These are phyloP conservation scores for Pipistrellus kuhlii DNA, from an alignment of 2,797 vertebrate species.

Conservation along the genomic window DNA sequence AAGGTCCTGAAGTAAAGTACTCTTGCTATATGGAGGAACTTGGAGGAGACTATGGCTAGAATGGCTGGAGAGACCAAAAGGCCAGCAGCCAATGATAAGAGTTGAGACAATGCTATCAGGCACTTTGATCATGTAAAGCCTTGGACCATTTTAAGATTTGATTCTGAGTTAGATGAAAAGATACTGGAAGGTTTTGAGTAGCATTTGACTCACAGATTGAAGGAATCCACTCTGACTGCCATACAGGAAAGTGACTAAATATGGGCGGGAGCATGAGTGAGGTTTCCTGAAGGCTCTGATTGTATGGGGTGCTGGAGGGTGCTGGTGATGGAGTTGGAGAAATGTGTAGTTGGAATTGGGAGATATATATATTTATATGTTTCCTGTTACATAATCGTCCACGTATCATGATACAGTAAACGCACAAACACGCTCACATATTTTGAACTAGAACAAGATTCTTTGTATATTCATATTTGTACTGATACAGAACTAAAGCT, in stretches of 20 bases:
- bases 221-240: not conserved
- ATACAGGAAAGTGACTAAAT: not conserved
- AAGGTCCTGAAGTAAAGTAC: not conserved
- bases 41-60: fast-evolving
- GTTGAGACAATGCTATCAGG: not conserved
- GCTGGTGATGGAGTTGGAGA: not conserved
- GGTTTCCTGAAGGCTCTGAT: not conserved
- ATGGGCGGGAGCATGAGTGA: not conserved
- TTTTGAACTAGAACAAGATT: conserved; percentile 5
- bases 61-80: not conserved
- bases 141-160: not conserved
- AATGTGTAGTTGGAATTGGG: not conserved
- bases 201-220: not conserved
- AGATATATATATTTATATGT: not conserved
- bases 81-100: not conserved
- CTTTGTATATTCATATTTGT: not conserved
- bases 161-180: not conserved
- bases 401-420: not conserved
- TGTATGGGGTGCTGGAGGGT: fast-evolving
- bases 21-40: not conserved
- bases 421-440: not conserved
- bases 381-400: not conserved
- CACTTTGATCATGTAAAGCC: not conserved
- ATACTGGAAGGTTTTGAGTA: not conserved
- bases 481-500: not conserved